phyloP scores from a whole-genome alignment of 2,888 invertebrate species.

The Tenthredo scrophulariae region DNA sequence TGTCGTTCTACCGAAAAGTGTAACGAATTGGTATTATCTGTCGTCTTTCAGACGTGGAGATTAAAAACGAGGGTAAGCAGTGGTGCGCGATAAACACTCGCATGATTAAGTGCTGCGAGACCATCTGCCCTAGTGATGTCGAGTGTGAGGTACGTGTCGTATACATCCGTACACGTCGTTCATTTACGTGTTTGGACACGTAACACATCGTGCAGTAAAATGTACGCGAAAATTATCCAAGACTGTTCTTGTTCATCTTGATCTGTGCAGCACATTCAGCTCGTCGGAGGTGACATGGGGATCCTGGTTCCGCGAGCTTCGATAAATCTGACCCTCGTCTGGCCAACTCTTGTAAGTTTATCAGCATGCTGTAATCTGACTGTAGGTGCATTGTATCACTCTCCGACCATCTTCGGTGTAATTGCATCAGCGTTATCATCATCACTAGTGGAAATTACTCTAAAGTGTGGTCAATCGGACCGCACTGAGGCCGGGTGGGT shows the following conservation, averaged over 20 bases:
- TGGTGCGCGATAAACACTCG: constrained; percentile 56
- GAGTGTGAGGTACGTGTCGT: constrained; percentile 59
- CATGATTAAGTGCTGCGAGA: constrained; percentile 63
- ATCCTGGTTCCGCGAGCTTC: constrained; percentile 53
- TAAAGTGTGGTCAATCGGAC: constrained; percentile 19
- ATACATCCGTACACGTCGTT: background rate
- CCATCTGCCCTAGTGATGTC: constrained; percentile 58
- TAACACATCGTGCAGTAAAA: background rate
- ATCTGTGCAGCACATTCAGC: constrained; percentile 60
- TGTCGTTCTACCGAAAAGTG: background rate
- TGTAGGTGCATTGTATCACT: background rate
- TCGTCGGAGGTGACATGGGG: constrained; percentile 63
- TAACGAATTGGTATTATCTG: background rate
- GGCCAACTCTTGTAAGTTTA: constrained; percentile 62
- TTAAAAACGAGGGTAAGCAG: constrained; percentile 59
- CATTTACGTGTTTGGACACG: background rate
- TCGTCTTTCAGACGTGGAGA: constrained; percentile 60
- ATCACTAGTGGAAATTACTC: constrained; percentile 12
- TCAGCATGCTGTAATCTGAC: background rate
- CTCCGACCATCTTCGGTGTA: background rate
- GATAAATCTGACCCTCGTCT: constrained; percentile 61
- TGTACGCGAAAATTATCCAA: background rate
- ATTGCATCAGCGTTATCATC: background rate
- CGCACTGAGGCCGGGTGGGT: background rate
- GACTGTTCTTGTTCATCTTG: background rate